Conservation (phyloP, 1,140 invertebrate genomes). For the Mactra quadrangularis region DNA sequence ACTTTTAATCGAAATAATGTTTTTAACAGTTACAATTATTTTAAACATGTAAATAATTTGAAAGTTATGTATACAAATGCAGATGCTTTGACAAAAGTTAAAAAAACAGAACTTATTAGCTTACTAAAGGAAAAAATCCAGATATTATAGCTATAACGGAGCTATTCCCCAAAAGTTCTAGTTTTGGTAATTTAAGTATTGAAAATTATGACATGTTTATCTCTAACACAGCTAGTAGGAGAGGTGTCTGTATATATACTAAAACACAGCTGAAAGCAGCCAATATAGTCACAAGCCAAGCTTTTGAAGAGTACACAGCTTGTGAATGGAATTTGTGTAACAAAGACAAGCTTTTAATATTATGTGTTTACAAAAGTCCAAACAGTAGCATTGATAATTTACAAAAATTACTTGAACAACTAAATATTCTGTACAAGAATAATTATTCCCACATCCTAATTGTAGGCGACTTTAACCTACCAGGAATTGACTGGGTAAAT, state of each 20-base stretch:
- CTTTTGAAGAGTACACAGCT: background rate
- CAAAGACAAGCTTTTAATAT: background rate
- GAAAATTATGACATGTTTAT: background rate
- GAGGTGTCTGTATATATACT: conserved; percentile 1
- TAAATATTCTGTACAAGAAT: background rate
- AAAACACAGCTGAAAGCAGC: background rate
- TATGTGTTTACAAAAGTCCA: conserved; percentile 15
- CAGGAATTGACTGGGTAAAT: background rate
- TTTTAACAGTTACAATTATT: background rate
- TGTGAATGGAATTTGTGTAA: background rate
- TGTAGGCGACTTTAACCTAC: too few species aligned
- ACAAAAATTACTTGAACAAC: background rate
- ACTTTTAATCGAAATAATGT: background rate
- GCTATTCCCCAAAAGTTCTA: background rate
- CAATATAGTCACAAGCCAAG: background rate
- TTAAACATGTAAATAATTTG: background rate
- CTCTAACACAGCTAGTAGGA: background rate
- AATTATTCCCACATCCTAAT: conserved; percentile 29
- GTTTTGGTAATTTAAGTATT: background rate
- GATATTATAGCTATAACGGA: conserved; percentile 14
- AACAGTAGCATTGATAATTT: background rate
- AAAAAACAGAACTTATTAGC: background rate
- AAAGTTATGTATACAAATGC: conserved; percentile 1
- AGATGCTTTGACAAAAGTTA: background rate
- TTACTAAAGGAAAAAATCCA: background rate